Percentiles rank a stretch among this genome's conserved stretches.
phyloP scores from a whole-genome alignment of 2,888 invertebrate species.

The Rugalucina vietnamica region DNA sequence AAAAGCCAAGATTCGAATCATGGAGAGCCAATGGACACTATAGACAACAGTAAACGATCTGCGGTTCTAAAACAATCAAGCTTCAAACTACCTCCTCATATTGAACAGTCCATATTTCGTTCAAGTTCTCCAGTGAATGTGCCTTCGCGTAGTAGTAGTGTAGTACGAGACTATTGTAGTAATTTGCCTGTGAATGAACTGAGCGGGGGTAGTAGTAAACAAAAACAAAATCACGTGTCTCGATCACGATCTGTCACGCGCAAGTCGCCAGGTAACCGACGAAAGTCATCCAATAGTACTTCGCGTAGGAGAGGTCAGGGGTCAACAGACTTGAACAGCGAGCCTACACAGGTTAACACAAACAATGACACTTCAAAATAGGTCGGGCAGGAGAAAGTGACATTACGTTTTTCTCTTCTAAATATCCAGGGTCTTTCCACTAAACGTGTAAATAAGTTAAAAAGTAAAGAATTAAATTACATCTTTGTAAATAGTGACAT shows the following conservation, averaged over 20 bases:
- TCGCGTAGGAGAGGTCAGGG: background rate
- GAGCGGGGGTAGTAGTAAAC: background rate
- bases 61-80: too few relatives aligned
- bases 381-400: background rate
- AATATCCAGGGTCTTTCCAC: too few relatives aligned
- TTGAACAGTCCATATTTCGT: background rate
- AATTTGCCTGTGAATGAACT: background rate
- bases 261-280: background rate
- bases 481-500: constrained; percentile 5
- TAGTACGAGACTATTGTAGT: background rate
- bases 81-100: background rate
- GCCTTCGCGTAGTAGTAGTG: background rate
- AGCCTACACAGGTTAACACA: background rate
- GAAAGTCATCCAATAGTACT: background rate
- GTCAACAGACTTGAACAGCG: background rate
- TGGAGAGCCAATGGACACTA: too few relatives aligned
- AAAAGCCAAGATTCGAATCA: too few relatives aligned
- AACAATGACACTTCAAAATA: background rate
- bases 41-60: too few relatives aligned
- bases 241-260: background rate
- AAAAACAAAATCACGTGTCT: too few relatives aligned
- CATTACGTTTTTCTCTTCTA: background rate
- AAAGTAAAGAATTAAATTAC: too few relatives aligned
- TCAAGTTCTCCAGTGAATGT: background rate
- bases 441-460: too few relatives aligned